phyloP scores from a whole-genome alignment of 1,140 invertebrate genomes.

The Drosophila nannoptera region DNA sequence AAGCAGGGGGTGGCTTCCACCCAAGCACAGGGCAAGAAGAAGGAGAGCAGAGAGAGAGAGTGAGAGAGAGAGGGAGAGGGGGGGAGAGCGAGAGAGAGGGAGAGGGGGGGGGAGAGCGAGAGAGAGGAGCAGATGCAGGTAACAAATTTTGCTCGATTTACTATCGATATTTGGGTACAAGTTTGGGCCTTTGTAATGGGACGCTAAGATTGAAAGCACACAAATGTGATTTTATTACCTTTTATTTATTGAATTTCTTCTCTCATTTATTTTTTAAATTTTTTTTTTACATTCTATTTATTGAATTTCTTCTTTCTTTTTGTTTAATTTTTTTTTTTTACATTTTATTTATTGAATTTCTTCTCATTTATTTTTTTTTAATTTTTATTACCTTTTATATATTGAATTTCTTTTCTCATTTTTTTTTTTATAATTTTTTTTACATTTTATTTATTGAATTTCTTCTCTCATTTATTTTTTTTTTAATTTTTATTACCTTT shows the following conservation, averaged over 20 bases:
- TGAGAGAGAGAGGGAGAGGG: too few relatives aligned
- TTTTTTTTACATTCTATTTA: too few relatives aligned
- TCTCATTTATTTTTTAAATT: too few relatives aligned
- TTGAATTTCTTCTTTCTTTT: too few relatives aligned
- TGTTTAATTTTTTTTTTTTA: not conserved
- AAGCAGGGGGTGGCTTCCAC: slow-evolving; percentile 5
- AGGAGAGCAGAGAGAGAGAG: too few relatives aligned
- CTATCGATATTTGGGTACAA: slow-evolving; percentile 5
- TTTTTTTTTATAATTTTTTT: too few relatives aligned
- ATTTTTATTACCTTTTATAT: slow-evolving; percentile 5
- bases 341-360: too few relatives aligned
- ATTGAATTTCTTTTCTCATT: not conserved
- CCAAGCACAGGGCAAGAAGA: not conserved
- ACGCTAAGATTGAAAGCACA: slow-evolving; percentile 6
- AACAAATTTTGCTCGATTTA: slow-evolving; percentile 13
- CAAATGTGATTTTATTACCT: not conserved
- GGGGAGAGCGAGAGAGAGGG: not conserved
- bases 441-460: not conserved
- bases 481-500: slow-evolving; percentile 8
- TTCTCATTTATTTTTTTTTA: not conserved
- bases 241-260: not conserved
- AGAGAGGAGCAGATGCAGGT: slow-evolving; percentile 26
- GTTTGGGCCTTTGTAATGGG: not conserved
- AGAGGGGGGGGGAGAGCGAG: too few relatives aligned
- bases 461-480: not conserved